Conservation (phyloP, 2,797 vertebrate genomes). For the Mormyrops attenuatus region DNA sequence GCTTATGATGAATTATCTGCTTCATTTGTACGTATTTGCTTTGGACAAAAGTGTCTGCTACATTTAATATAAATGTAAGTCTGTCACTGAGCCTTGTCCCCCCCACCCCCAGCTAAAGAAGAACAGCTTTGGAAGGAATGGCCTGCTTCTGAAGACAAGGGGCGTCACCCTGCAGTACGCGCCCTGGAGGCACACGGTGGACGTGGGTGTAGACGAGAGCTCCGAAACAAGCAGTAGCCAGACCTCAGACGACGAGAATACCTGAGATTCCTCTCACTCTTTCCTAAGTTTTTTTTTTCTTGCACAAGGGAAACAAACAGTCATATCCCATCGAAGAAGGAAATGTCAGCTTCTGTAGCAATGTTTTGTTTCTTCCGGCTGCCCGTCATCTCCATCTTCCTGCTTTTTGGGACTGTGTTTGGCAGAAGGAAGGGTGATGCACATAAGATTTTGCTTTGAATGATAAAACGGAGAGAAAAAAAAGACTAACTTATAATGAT, state of each 20-base stretch:
- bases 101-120: conserved; percentile 74
- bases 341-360: conserved; percentile 50
- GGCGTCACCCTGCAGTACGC: conserved; percentile 81
- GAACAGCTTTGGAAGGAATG: conserved; percentile 85
- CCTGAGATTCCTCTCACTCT: conserved; percentile 55
- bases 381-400: conserved; percentile 50
- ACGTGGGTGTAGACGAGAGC: conserved; percentile 79
- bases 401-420: conserved; percentile 83
- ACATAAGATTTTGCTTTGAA: conserved; percentile 58
- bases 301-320: conserved; percentile 96
- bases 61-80: background rate
- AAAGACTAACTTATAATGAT: conserved; percentile 73
- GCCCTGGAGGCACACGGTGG: conserved; percentile 90
- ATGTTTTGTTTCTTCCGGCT: conserved; percentile 11
- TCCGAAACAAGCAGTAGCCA: conserved; percentile 95
- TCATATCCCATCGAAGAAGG: conserved; percentile 79
- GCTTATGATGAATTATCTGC: background rate
- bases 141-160: conserved; percentile 76
- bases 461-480: background rate
- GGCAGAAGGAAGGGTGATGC: conserved; percentile 66
- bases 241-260: conserved; percentile 76
- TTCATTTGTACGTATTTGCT: background rate
- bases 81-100: background rate
- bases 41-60: background rate
- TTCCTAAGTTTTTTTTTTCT: conserved; percentile 39